These are phyloP conservation scores for Hypomecis atomaria DNA, from an alignment of 2,888 invertebrate genomes.

Conservation along the genomic window DNA sequence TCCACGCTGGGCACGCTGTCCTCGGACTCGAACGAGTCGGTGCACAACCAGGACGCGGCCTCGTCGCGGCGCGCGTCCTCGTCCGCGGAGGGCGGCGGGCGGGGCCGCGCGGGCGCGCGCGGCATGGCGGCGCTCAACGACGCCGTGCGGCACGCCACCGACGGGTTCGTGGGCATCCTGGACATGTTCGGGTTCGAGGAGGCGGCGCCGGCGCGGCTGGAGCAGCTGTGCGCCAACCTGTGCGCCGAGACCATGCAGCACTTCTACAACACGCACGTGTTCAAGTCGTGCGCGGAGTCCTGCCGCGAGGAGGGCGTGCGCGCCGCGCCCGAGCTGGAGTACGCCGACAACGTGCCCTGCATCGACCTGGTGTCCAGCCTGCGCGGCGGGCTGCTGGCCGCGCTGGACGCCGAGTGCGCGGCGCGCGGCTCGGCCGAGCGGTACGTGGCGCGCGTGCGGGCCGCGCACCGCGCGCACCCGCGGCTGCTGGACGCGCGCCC, in stretches of 20 bases:
- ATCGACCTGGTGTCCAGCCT: constrained; percentile 97
- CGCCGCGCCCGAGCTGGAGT: constrained; percentile 95
- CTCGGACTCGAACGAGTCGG: constrained; percentile 96
- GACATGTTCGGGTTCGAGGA: constrained; percentile 99
- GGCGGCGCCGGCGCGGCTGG: constrained; percentile 94
- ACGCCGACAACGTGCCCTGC: constrained; percentile 97
- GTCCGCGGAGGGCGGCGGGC: constrained; percentile 90
- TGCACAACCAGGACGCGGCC: constrained; percentile 94
- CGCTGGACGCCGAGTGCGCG: constrained; percentile 96
- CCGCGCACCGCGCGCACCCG: constrained; percentile 87
- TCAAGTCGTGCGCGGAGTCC: constrained; percentile 96
- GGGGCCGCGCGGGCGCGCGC: constrained; percentile 90
- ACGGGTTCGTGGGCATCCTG: constrained; percentile 97
- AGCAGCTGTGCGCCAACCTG: constrained; percentile 97
- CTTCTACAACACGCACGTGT: constrained; percentile 98
- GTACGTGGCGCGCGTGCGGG: constrained; percentile 68
- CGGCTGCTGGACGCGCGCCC: constrained; percentile 92
- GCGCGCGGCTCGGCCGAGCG: constrained; percentile 89
- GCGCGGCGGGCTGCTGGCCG: constrained; percentile 95
- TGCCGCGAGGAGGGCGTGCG: constrained; percentile 96
- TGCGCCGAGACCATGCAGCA: constrained; percentile 99
- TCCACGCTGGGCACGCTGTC: constrained; percentile 94
- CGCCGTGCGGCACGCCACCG: constrained; percentile 96
- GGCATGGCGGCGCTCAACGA: constrained; percentile 97
- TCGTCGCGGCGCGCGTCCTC: constrained; percentile 94